Percentiles rank a stretch among this genome's conserved stretches.
phyloP scores from a whole-genome alignment of 2,888 invertebrate species.

The Portevinia maculata region DNA sequence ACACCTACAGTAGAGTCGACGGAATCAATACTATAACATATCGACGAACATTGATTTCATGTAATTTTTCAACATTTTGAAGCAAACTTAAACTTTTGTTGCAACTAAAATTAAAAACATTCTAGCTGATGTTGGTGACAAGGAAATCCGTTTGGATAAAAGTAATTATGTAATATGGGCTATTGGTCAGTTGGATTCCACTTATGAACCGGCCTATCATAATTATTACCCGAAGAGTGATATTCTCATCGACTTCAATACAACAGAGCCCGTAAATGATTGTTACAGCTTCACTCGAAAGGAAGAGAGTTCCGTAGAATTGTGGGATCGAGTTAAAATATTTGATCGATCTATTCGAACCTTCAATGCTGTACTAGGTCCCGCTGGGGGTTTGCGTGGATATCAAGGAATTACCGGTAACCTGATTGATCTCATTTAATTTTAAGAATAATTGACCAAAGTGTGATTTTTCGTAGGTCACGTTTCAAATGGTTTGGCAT shows the following conservation, averaged over 20 bases:
- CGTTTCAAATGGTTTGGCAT: slow-evolving; percentile 89
- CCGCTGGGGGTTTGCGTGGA: slow-evolving; percentile 91
- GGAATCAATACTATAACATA: slow-evolving; percentile 92
- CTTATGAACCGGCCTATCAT: slow-evolving; percentile 92
- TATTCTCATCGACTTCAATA: slow-evolving; percentile 87
- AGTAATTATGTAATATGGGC: slow-evolving; percentile 91
- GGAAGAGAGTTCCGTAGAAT: slow-evolving; percentile 80
- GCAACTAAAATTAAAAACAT: slow-evolving; percentile 1
- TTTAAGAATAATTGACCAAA: neutral
- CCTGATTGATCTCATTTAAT: neutral
- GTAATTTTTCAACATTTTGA: no score
- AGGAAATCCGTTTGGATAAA: slow-evolving; percentile 87
- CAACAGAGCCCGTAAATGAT: slow-evolving; percentile 86
- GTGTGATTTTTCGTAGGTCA: slow-evolving; percentile 83
- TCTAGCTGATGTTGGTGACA: slow-evolving; percentile 90
- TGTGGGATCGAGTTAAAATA: slow-evolving; percentile 87
- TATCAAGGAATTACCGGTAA: slow-evolving; percentile 89
- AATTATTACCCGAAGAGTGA: slow-evolving; percentile 89
- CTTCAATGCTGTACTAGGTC: slow-evolving; percentile 92
- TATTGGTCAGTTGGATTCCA: slow-evolving; percentile 89
- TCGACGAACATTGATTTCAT: slow-evolving; percentile 88
- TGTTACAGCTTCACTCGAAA: slow-evolving; percentile 89
- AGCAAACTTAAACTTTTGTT: no score
- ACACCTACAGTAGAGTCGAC: slow-evolving; percentile 87
- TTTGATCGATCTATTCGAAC: slow-evolving; percentile 88